Evolutionary conservation across 2,888 invertebrate species (phyloP), one percentile per base, ranked within the genome.

Genomic region (Drosophila basisetae): DNA sequence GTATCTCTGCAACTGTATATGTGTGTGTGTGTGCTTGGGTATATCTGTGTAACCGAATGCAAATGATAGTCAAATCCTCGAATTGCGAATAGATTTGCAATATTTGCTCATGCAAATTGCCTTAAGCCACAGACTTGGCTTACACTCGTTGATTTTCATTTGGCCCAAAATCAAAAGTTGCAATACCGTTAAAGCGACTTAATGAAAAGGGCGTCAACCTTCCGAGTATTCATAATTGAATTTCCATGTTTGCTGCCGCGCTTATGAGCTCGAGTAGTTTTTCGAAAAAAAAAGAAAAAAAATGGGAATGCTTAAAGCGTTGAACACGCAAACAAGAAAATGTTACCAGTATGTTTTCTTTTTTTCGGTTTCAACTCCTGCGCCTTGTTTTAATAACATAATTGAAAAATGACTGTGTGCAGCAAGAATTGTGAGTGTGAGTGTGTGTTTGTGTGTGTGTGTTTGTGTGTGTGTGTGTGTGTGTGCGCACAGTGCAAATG

Each of bases 371-470:
- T 65, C 79, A 73, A 68, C 62, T 72, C 52, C 60, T 67, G 78
- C 72, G 76, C 81, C 84, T 86, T 86, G 76, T 84, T 85, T 87
- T 86, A 89, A 85, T 89, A 82, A 87, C 87, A 90, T 89, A 89
- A 89, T 89, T 91, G 89, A 89, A 84, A 89, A 89, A 91, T 90
- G 78, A 84, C 68, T 76, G 39, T 25, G 52, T 47, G 28, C 30
- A 33, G 49, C 68, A 74, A 65, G 65, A 72, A 69, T 65, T 60
- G 59, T n/a, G 25, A n/a, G 33, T 59, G 50, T 28, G 25, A 25
- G 11, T 18, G 7, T 18, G 6, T n/a, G 22, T 22, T 13, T 16
- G 25, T 47, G 11, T 18, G 7, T 18, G 6, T n/a, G 22, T 22
- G 22, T 16, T 4, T 22, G 43, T 13, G 13, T 22, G 41, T 10